phyloP scores from a whole-genome alignment of 1,140 invertebrate species.

The Eupeodes corollae region DNA sequence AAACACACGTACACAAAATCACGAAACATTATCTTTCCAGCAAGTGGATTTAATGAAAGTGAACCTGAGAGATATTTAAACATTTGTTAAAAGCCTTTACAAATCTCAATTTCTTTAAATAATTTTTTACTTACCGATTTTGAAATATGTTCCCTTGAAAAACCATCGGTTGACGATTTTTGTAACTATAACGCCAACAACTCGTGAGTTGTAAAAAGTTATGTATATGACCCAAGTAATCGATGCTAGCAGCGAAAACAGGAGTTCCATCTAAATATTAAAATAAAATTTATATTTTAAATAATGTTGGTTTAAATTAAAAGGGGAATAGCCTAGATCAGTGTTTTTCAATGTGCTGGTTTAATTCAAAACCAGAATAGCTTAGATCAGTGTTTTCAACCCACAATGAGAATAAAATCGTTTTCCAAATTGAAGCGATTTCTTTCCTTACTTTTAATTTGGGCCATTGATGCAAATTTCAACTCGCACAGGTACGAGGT shows the following conservation, averaged over 20 bases:
- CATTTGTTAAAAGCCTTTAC: conserved; percentile 8
- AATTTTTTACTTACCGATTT: conserved; percentile 62
- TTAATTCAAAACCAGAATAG: too few species aligned
- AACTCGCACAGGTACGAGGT: too few species aligned
- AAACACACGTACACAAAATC: conserved; percentile 90
- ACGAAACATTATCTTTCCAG: conserved; percentile 97
- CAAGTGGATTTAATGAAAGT: conserved; percentile 84
- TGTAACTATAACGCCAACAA: conserved; percentile 81
- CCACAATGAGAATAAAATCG: too few species aligned
- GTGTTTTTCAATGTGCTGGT: too few species aligned
- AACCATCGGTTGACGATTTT: conserved; percentile 80
- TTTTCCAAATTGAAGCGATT: too few species aligned
- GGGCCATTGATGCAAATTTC: too few species aligned
- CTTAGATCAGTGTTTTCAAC: too few species aligned
- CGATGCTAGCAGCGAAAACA: conserved; percentile 59
- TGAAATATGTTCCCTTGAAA: conserved; percentile 73
- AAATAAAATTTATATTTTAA: conserved; percentile 2
- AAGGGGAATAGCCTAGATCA: too few species aligned
- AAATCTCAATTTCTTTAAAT: conserved; percentile 3
- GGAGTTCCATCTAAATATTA: conserved; percentile 43
- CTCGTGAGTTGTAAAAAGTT: conserved; percentile 88
- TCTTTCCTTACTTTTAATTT: too few species aligned
- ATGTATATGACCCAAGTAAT: conserved; percentile 85
- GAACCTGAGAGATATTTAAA: conserved; percentile 55
- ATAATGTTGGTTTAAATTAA: not conserved